Conservation (phyloP, 1,140 invertebrate species). For the Lineus longissimus region DNA sequence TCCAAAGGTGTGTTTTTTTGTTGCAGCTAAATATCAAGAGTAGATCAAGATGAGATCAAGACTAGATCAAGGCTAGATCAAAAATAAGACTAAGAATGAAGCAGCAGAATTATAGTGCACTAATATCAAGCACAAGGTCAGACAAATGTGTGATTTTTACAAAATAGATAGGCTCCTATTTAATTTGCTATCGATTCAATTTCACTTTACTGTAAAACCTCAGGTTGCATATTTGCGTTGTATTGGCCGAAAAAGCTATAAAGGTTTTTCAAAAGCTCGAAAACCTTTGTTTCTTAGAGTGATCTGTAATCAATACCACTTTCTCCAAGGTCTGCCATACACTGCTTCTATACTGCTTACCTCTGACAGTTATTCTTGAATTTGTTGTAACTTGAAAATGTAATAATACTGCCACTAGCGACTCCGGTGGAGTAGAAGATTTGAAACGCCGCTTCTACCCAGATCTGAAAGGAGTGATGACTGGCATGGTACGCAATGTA, state of each 20-base stretch:
- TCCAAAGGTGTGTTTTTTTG: no score
- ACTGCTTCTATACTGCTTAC: conserved; percentile 27
- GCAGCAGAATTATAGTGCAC: no score
- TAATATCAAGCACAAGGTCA: no score
- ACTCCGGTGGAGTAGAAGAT: conserved; percentile 90
- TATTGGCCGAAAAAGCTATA: no score
- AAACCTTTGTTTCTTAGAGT: neutral
- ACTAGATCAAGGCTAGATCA: no score
- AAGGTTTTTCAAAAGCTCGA: no score
- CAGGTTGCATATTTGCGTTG: neutral
- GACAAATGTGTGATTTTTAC: no score
- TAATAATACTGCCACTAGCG: conserved; percentile 87
- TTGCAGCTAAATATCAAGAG: no score
- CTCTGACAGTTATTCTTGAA: conserved; percentile 83
- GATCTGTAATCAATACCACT: neutral
- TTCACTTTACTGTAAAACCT: neutral
- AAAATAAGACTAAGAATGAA: no score
- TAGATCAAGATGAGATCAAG: no score
- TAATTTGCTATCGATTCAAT: neutral
- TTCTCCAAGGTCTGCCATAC: no score
- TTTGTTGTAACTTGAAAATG: conserved; percentile 88
- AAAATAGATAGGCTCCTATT: no score
- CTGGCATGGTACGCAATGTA: neutral
- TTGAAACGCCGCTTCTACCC: conserved; percentile 87
- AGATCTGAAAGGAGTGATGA: conserved; percentile 60